Base-by-base conservation (phyloP, 2,888 invertebrate species). In the Tromatobia lineatoria region DNA sequence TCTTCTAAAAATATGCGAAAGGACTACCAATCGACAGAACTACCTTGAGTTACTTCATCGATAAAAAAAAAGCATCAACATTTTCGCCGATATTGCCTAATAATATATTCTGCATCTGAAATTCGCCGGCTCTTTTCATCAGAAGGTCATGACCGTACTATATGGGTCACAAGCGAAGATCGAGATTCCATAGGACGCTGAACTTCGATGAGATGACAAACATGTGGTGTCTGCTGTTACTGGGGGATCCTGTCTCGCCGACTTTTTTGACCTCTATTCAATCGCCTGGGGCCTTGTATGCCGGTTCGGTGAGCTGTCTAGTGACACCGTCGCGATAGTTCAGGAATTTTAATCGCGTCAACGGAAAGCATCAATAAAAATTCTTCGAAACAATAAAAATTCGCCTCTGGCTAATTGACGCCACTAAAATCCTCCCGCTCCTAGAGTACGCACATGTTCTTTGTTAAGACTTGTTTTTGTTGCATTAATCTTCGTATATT, bases 231-330 rank as follows among this genome's bases (percentile, higher is more conserved):
- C n/a, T n/a, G n/a, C n/a, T n/a, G 15, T 29, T 10, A 20, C 42
- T 23, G 20, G 57, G 11, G 82, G 87, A 90, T 89, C 88, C 78
- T 52, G 90, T 85, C 86, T 85, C 84, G 88, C 73, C 89, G 83
- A 89, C 88, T 90, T 88, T 90, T 88, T 90, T 85, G 85, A 82
- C 81, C 79, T 82, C 83, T 87, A 90, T 89, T 86, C 87, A 86
- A 83, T 73, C 71, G 88, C 89, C 89, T 78, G 80, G 78, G 87
- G 88, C 87, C 82, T 70, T 64, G 73, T 61, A 76, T 50, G n/a
- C 10, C 25, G 47, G 61, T 73, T 64, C 70, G 50, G 38, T 18
- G 64, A 38, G 54, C 66, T 57, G 34, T 54, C 73, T 25, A 38
- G 74, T 75, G 74, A 64, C 38, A 64, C 34, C 47, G 20, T 15